Evolutionary conservation across 2,888 invertebrate species (phyloP), one percentile per base, ranked within the genome.

Genomic region (Cybosia mesomella): DNA sequence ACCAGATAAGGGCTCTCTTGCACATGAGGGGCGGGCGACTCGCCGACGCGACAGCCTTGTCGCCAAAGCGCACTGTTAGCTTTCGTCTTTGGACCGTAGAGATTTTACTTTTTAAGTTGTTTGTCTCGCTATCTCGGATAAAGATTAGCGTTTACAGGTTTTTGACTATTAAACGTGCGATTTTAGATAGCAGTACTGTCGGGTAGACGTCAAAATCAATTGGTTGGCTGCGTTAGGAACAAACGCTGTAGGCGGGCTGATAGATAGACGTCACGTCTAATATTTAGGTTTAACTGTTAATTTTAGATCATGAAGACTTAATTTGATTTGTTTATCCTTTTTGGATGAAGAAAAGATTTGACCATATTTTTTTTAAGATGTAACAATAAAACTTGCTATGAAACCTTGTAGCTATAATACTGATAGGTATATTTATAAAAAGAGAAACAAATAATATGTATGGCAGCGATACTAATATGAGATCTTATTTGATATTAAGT

Each of bases 1-100:
- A 83, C 82, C 68, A 86, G 87, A 91, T 89, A 89, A 91, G 83
- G 72, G 77, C 77, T 73, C 80, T 77, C 80, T 75, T 74, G 71
- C 75, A 78, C 73, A 72, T 76, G 72, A 72, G 75, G 76, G 82
- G 80, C 82, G 60, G 79, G 81, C 78, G 68, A 71, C 76, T 68
- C 70, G 68, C 60, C 70, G 83, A 76, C 85, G 84, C 85, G 83
- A 83, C 85, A 71, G 68, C 67, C 57, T 49, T 79, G 85, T 81
- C 87, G 85, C 87, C 83, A 83, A 78, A n/a, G 24, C 39, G 61
- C 60, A 64, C 61, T 22, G 58, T 55, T 55, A 13, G 28, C 58
- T 66, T 58, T 66, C 66, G 22, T 24, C 58, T 49, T 55, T 59
- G 58, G 60, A 59, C 58, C 66, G 63, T 64, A n/a, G 59, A 58